Percentiles rank a stretch among this genome's conserved stretches.
Conservation (phyloP, 1,140 invertebrate species). For the Caenorhabditis briggsae region DNA sequence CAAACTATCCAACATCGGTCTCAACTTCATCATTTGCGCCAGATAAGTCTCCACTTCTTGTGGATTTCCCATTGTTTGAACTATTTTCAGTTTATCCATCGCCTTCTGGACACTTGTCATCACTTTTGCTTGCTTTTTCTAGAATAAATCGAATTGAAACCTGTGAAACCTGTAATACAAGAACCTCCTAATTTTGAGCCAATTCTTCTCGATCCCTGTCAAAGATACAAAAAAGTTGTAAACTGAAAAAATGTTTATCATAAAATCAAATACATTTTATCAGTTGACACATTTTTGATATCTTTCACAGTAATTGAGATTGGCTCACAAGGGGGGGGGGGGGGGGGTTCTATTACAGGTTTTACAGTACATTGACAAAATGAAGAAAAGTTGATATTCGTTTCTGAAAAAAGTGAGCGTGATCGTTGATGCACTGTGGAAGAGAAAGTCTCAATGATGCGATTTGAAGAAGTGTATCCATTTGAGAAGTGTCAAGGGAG, state of each 20-base stretch:
- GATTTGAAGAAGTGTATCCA: conserved; percentile 46
- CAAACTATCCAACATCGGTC: conserved; percentile 4
- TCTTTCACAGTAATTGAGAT: no score
- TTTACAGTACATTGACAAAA: conserved; percentile 47
- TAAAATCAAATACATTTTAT: no score
- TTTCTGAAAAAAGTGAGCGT: conserved; percentile 60
- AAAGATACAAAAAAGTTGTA: no score
- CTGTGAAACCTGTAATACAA: not conserved
- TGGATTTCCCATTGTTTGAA: conserved; percentile 57
- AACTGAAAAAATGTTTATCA: no score
- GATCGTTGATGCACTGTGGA: conserved; percentile 56
- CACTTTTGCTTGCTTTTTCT: conserved; percentile 58
- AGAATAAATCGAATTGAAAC: not conserved
- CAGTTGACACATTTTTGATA: no score
- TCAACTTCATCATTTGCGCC: conserved; percentile 30
- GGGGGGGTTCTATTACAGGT: no score
- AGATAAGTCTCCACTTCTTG: conserved; percentile 48
- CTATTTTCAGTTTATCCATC: conserved; percentile 40
- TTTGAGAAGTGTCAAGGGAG: conserved; percentile 52
- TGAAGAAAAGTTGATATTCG: conserved; percentile 49
- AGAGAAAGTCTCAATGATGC: conserved; percentile 48
- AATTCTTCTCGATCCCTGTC: no score
- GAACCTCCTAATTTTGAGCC: not conserved
- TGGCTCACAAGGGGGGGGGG: no score
- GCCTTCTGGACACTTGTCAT: conserved; percentile 53